These are phyloP conservation scores for Arctia plantaginis DNA, from an alignment of 2,888 invertebrate species.

Conservation along the genomic window DNA sequence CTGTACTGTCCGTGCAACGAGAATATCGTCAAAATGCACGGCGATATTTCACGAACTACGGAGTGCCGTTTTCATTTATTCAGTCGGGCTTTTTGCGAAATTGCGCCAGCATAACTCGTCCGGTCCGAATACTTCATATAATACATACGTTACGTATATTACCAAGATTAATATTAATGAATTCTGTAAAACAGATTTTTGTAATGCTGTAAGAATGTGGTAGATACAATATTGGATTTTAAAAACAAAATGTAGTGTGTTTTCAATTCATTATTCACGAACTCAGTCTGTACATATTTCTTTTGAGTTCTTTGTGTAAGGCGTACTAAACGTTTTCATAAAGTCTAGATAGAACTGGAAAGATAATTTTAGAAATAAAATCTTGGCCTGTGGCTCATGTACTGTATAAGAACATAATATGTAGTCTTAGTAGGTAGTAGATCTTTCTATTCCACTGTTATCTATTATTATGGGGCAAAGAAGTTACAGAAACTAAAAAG, in stretches of 20 bases:
- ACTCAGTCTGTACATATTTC: neutral
- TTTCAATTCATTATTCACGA: neutral
- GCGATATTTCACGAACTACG: conserved; percentile 57
- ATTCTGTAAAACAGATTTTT: conserved; percentile 32
- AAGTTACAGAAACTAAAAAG: neutral
- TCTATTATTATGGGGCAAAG: no score
- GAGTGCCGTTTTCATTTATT: conserved; percentile 61
- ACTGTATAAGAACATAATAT: neutral
- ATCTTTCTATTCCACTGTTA: neutral
- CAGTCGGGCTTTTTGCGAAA: conserved; percentile 63
- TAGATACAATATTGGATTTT: conserved; percentile 15
- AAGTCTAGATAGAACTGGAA: neutral
- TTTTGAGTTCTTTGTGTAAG: neutral
- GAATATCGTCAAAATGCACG: conserved; percentile 39
- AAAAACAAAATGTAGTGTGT: neutral
- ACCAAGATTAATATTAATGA: conserved; percentile 42
- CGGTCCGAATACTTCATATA: conserved; percentile 24
- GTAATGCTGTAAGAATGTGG: conserved; percentile 21
- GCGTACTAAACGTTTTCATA: neutral
- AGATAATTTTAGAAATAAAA: neutral
- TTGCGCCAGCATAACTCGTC: conserved; percentile 48
- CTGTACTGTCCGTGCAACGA: conserved; percentile 19
- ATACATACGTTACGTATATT: conserved; percentile 24
- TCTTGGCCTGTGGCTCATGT: neutral
- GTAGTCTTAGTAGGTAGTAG: neutral